phyloP scores from a whole-genome alignment of 92 coral and sea anemone species.

The Metridium senile region DNA sequence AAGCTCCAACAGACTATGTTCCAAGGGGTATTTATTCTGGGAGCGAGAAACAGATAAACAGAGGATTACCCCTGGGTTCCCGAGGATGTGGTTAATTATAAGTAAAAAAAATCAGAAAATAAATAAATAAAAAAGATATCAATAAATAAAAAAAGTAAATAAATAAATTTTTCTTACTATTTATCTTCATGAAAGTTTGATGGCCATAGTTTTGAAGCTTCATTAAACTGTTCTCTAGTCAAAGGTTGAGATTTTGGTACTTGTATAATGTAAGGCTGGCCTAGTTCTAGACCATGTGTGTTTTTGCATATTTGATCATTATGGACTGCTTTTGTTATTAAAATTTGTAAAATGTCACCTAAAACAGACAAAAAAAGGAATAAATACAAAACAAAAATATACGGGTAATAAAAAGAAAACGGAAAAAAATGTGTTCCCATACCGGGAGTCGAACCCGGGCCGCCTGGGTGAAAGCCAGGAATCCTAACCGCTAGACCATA shows the following conservation, averaged over 20 bases:
- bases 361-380: slow-evolving; percentile 9
- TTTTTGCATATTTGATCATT: neutral
- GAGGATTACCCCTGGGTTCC: too few species aligned
- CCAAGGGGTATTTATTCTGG: too few species aligned
- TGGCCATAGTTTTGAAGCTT: slow-evolving; percentile 90
- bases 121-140: neutral
- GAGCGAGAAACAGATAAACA: neutral
- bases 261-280: slow-evolving; percentile 54
- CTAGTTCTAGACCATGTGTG: slow-evolving; percentile 30
- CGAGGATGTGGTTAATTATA: too few species aligned
- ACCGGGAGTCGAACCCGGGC: slow-evolving; percentile 99
- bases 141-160: neutral
- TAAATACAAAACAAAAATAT: neutral
- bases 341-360: slow-evolving; percentile 61
- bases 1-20: too few species aligned
- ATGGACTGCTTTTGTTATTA: slow-evolving; percentile 28
- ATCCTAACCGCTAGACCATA: slow-evolving; percentile 99
- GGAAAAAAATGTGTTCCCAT: slow-evolving; percentile 85
- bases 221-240: slow-evolving; percentile 82
- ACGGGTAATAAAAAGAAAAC: slow-evolving; percentile 48
- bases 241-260: slow-evolving; percentile 82
- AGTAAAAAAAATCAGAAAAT: too few species aligned
- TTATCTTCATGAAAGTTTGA: slow-evolving; percentile 90
- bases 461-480: slow-evolving; percentile 99
- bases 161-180: slow-evolving; percentile 54